Base-by-base conservation (phyloP, 2,888 invertebrate genomes). In the Corythucha ciliata region DNA sequence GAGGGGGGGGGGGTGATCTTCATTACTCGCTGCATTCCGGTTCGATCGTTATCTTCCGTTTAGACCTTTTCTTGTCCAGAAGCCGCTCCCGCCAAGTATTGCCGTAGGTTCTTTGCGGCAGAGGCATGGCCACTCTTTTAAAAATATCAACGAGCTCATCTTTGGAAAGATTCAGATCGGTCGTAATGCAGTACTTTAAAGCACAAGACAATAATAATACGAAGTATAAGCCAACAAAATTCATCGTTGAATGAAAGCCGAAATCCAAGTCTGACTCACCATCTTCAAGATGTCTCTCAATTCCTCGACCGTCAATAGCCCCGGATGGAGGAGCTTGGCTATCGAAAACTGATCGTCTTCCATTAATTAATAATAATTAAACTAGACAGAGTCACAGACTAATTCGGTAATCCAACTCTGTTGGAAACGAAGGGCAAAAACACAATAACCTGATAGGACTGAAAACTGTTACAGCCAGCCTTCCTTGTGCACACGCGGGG, bases 111-210 rank as follows among this genome's bases (percentile, higher is more conserved):
- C 58, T 53, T 36, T 57, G 58, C 5, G 58, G 58, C 8, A 57
- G 50, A 2, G 58, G 58, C 33, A 57, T 47, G 6, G 58, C 58
- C 2, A 58, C 47, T 3, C 46, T 39, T 20, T 49, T 51, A 41
- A 57, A 58, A 16, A 58, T 53, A 27, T 53, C 53, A 3, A 58
- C 49, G 36, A 58, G 49, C 29, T 55, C 49, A 27, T 40, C 51
- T 20, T 52, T 52, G 10, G 27, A 29, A 7, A 29, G 44, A 12
- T 14, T 22, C 22, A 53, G 37, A 39, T 55, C 42, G 3, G 22
- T 22, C 18, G 32, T 32, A n/a, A 58, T 49, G 34, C 57, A 42
- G 45, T 52, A 55, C 58, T 58, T 29, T 18, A 58, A 48, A 16
- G 34, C 18, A n/a, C 25, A 36, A 14, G 20, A 16, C 24, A 21